Conservation (phyloP, 2,888 invertebrate species). For the Acleris laterana region DNA sequence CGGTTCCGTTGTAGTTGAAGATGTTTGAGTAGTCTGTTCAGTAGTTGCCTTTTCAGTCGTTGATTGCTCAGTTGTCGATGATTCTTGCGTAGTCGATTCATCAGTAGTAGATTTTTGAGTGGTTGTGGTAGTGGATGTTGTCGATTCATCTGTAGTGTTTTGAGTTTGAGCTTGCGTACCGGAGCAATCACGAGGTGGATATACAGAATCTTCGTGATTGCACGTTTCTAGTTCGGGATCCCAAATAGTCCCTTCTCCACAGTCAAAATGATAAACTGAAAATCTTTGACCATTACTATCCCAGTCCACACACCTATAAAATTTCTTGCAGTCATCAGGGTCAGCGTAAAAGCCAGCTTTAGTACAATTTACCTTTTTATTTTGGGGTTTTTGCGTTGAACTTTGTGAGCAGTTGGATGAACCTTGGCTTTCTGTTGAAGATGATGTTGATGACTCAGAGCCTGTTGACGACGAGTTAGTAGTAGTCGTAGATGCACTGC, state of each 20-base stretch:
- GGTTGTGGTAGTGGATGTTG: conserved; percentile 37
- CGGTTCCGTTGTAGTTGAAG: conserved; percentile 29
- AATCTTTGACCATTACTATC: conserved; percentile 81
- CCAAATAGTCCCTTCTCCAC: conserved; percentile 89
- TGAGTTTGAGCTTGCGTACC: conserved; percentile 58
- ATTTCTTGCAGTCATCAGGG: conserved; percentile 86
- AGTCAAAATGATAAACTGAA: conserved; percentile 87
- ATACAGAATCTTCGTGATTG: conserved; percentile 87
- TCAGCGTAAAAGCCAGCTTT: conserved; percentile 86
- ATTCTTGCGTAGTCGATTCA: conserved; percentile 43
- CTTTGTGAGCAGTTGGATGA: conserved; percentile 56
- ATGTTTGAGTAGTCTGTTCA: conserved; percentile 45
- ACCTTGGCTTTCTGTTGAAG: conserved; percentile 46
- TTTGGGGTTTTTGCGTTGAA: conserved; percentile 56
- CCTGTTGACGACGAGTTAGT: conserved; percentile 31
- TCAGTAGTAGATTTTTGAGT: conserved; percentile 37
- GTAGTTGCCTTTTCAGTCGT: conserved; percentile 46
- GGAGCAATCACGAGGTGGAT: conserved; percentile 81
- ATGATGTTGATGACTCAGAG: conserved; percentile 36
- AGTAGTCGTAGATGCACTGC: conserved; percentile 40
- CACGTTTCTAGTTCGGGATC: conserved; percentile 87
- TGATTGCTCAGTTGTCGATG: conserved; percentile 43
- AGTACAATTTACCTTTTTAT: conserved; percentile 71
- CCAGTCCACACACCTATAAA: conserved; percentile 87
- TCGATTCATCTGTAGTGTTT: conserved; percentile 46